Base-by-base conservation (phyloP, 2,113 vertebrate species). In the Coracopsis vasa region DNA sequence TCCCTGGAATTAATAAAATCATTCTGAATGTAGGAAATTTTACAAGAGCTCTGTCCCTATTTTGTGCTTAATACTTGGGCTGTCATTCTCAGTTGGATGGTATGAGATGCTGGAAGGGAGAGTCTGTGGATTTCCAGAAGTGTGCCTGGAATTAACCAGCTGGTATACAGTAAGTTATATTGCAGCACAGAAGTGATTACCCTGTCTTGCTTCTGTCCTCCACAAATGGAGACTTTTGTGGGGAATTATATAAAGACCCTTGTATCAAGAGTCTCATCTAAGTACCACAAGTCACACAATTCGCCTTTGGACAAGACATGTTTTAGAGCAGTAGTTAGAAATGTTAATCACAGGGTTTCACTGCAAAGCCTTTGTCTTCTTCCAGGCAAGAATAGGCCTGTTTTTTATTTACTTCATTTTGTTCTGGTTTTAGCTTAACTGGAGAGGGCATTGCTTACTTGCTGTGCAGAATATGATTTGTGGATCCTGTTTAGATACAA, bases 321-420 rank as follows among this genome's bases (percentile, higher is more conserved):
- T 90, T 90, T 82, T 35, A 29, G 31, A 66, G 53, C 24, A 42
- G n/a, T 62, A 31, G 58, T 74, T 80, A 58, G 31, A 80, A 80
- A 88, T 90, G 37, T 62, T 75, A 92, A 62, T 90, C 73, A 60
- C 6, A 12, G 47, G 69, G 33, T 92, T 90, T 85, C 18, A 28
- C 54, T 78, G 33, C 27, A 66, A 85, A 83, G 37, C 8, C 28
- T 77, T 90, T 73, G 44, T 28, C 62, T 73, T 82, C 35, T 87
- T 87, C 51, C 25, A 73, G 87, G 42, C n/a, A 91, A 72, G 92
- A 84, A 81, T 27, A 81, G n/a, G 35, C 70, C 56, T 95, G 54
- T 19, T 90, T 73, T 89, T 72, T 84, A 62, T 86, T 88, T 83
- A 45, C n/a, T 86, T 86, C 10, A 67, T 94, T 95, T 92, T 79